Evolutionary conservation across 1,140 invertebrate genomes (phyloP).

Genomic region (Papilio machaon): DNA sequence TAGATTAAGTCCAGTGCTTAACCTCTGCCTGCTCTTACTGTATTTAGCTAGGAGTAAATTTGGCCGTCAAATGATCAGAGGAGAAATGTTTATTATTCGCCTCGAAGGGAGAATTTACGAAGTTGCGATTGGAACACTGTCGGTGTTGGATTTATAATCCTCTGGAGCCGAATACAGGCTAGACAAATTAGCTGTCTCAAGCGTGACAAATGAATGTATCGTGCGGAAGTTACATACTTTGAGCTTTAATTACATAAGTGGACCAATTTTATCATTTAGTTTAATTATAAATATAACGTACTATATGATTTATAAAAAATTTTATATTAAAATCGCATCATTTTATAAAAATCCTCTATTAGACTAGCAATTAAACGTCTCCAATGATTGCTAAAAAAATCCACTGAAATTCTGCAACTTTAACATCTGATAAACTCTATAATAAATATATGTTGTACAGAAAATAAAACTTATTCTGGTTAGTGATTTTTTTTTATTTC

Average conservation of each 20-base stretch:
- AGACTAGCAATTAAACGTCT: neutral
- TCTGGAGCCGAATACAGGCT: conserved; percentile 51
- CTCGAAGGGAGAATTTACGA: conserved; percentile 28
- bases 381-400: neutral
- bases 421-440: neutral
- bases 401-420: neutral
- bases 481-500: neutral
- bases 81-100: conserved; percentile 28
- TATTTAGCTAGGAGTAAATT: conserved; percentile 11
- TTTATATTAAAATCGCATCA: too few species aligned
- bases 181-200: conserved; percentile 70
- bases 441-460: neutral
- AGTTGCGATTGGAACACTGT: conserved; percentile 48
- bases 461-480: neutral
- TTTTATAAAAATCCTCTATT: neutral
- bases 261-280: neutral
- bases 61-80: conserved; percentile 12
- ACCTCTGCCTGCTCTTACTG: neutral
- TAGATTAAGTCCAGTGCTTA: neutral
- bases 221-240: neutral
- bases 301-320: neutral
- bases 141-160: conserved; percentile 59
- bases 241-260: neutral
- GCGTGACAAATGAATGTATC: conserved; percentile 55
- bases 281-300: neutral